phyloP scores from a whole-genome alignment of 2,888 invertebrate species.

The Pemphredon lugubris region DNA sequence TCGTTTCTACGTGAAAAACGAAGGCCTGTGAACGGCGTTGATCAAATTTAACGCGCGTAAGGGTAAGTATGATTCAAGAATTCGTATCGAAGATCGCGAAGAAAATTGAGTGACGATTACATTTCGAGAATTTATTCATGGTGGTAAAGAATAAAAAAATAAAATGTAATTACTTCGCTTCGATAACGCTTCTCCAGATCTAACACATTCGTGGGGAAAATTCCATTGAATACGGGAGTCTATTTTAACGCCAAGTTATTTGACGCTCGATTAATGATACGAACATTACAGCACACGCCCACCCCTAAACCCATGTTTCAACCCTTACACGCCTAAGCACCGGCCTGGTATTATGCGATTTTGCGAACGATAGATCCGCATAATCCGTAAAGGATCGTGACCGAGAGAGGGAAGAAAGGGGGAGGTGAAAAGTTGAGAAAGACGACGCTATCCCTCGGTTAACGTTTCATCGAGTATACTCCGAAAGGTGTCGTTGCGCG shows the following conservation, averaged over 20 bases:
- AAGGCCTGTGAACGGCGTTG: too few species aligned
- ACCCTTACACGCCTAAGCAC: conserved; percentile 69
- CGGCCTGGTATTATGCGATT: conserved; percentile 68
- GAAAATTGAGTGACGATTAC: too few species aligned
- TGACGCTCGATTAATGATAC: conserved; percentile 69
- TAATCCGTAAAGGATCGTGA: conserved; percentile 63
- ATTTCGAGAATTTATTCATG: conserved; percentile 7
- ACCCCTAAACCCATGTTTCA: conserved; percentile 68
- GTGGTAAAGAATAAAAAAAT: neutral
- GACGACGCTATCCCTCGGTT: conserved; percentile 40
- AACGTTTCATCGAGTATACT: conserved; percentile 36
- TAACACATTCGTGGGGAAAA: conserved; percentile 56
- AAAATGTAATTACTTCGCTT: too few species aligned
- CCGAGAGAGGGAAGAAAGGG: conserved; percentile 41
- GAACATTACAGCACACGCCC: conserved; percentile 67
- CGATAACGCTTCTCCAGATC: conserved; percentile 47
- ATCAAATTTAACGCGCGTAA: too few species aligned
- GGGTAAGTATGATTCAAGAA: too few species aligned
- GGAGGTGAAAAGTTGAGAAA: conserved; percentile 57
- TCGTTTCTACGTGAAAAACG: neutral
- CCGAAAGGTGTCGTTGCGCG: too few species aligned
- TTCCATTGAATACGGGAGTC: conserved; percentile 60
- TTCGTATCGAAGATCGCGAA: too few species aligned
- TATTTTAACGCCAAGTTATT: conserved; percentile 65
- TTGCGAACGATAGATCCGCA: conserved; percentile 66